Percentiles rank a stretch among this genome's conserved stretches.
Conservation (phyloP, 2,888 invertebrate genomes). For the Acleris laterana region DNA sequence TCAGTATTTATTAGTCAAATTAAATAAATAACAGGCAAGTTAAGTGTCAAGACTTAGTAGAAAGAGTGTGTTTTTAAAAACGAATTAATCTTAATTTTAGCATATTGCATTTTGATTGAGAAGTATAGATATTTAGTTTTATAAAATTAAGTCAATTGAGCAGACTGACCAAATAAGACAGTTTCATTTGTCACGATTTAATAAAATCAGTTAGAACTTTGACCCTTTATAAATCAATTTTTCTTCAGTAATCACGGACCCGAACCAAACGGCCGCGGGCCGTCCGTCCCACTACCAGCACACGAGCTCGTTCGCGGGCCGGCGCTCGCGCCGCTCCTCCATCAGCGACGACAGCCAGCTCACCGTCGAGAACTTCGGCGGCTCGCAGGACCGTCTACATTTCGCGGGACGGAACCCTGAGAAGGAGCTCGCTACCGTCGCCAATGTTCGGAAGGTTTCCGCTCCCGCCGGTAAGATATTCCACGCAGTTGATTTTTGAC, state of each 20-base stretch:
- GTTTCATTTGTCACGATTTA: neutral
- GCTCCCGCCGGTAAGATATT: constrained; percentile 75
- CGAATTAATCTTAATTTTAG: too few relatives aligned
- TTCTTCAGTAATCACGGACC: constrained; percentile 41
- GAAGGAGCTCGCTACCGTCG: constrained; percentile 86
- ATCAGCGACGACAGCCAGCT: constrained; percentile 93
- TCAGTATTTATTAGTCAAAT: too few relatives aligned
- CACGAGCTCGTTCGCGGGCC: constrained; percentile 87
- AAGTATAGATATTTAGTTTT: too few relatives aligned
- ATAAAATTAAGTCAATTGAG: too few relatives aligned
- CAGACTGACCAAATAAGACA: too few relatives aligned
- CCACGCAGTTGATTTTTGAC: neutral
- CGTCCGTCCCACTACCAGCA: constrained; percentile 90
- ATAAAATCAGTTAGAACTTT: neutral
- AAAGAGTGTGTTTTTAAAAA: too few relatives aligned
- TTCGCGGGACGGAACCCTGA: constrained; percentile 93
- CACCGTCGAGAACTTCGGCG: constrained; percentile 96
- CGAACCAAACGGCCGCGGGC: constrained; percentile 86
- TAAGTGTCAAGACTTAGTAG: too few relatives aligned
- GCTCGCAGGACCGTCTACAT: constrained; percentile 94
- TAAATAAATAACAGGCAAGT: too few relatives aligned
- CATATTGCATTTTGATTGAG: too few relatives aligned
- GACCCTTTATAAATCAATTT: neutral
- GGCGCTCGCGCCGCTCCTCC: constrained; percentile 93
- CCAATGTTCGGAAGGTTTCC: constrained; percentile 73